Evolutionary conservation across 2,113 vertebrate species (phyloP).

Genomic region (Rhinoderma darwinii): DNA sequence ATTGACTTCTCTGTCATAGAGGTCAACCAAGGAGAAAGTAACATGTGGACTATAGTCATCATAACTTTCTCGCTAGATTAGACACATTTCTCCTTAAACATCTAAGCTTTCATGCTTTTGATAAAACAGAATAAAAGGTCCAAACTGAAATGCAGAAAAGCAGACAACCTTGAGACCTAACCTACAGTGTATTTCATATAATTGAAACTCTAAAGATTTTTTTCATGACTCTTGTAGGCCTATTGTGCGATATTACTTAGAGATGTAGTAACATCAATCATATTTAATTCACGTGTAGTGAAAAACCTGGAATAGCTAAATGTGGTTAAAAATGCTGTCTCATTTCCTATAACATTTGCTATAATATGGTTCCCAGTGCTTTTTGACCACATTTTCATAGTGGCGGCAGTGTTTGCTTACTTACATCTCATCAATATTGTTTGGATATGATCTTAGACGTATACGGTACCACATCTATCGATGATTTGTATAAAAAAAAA

Average conservation of each 20-base stretch:
- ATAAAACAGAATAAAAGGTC: background rate
- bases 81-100: background rate
- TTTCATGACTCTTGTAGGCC: background rate
- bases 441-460: too few relatives aligned
- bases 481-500: too few relatives aligned
- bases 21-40: background rate
- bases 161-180: slow-evolving; percentile 1
- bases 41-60: background rate
- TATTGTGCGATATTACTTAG: background rate
- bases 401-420: too few relatives aligned
- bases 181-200: background rate
- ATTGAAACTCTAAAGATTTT: background rate
- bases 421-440: too few relatives aligned
- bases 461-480: too few relatives aligned
- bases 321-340: background rate
- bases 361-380: background rate
- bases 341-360: background rate
- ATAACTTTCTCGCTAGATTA: background rate
- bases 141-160: background rate
- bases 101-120: background rate
- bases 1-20: background rate
- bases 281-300: background rate
- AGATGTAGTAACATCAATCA: background rate
- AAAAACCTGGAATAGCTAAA: background rate
- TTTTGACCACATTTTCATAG: background rate